Evolutionary conservation across 92 coral and sea anemone species (phyloP), one percentile per base, ranked within the genome.

Genomic region (Paragorgia papillata): DNA sequence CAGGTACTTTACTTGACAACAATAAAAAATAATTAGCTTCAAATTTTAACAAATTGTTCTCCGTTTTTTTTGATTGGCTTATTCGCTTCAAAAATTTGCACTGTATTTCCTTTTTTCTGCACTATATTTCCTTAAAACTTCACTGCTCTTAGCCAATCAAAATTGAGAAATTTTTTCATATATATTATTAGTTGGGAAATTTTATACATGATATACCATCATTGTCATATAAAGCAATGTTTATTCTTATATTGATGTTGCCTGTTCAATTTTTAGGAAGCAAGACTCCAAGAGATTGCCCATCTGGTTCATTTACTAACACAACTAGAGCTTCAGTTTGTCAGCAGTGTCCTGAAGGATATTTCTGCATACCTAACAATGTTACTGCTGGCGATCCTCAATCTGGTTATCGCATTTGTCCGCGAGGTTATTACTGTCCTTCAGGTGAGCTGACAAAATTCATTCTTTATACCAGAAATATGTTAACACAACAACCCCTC

Each of bases 341-440:
- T 50, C 95, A 91, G 66, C 77, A 87, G 46, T 94, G 98, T 43
- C 97, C 98, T 10, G 95, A 80, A 18, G 91, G 98, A 26, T 88
- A 80, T 55, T 94, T 80, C 82, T 94, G 98, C 64, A 83, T 86
- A 0, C 98, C 98, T 15, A 91, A 86, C 75, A 94, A 94, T 60
- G 97, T 94, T 41, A 94, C 97, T 35, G 88, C 97, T 56, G 98
- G 98, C 0, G 90, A 94, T 55, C 97, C 98, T 10, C 79, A 78
- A 32, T 91, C 98, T 20, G 98, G 95, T 7, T 94, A 88, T 57
- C 97, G 89, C 37, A 66, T 77, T 18, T 94, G 98, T 28, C 98
- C 97, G 18, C 83, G 73, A 7, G 98, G 98, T 17, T 94, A 94
- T 73, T 94, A 84, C 73, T 94, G 98, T 60, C 98, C 98, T 15